Evolutionary conservation across 2,797 vertebrate species (phyloP).

Genomic region (Chiroxiphia lanceolata): DNA sequence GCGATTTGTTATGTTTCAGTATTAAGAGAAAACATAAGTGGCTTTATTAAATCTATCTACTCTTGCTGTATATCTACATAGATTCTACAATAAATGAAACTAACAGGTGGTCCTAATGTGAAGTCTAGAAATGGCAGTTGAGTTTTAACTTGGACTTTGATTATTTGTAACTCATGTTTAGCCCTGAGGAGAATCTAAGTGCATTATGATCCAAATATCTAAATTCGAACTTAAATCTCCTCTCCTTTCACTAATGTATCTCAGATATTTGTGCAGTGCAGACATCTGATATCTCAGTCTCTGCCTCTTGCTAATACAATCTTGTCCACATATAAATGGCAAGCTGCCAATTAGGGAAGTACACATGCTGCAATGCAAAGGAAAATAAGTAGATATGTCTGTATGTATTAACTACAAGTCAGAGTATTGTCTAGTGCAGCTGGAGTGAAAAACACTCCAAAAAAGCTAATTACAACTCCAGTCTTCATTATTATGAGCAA

Average conservation of each 20-base stretch:
- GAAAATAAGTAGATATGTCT: slow-evolving; percentile 49
- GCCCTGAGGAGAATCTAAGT: neutral
- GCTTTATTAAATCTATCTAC: neutral
- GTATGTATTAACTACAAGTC: slow-evolving; percentile 22
- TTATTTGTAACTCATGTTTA: neutral
- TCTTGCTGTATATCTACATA: neutral
- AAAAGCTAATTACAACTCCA: slow-evolving; percentile 38
- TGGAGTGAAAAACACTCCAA: slow-evolving; percentile 50
- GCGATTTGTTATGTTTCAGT: neutral
- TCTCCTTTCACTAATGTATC: neutral
- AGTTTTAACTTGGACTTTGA: neutral
- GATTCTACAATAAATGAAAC: neutral
- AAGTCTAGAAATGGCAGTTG: neutral
- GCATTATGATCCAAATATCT: neutral
- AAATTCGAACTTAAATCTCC: neutral
- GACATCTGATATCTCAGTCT: neutral
- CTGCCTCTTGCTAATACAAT: neutral
- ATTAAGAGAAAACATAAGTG: neutral
- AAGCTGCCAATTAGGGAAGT: slow-evolving; percentile 31
- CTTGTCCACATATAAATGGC: neutral
- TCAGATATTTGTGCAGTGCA: neutral
- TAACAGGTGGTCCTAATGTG: too few relatives aligned
- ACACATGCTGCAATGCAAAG: slow-evolving; percentile 26
- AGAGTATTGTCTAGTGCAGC: slow-evolving; percentile 50
- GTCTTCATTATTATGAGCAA: slow-evolving; percentile 4